Percentiles rank a stretch among this genome's conserved stretches.
Conservation (phyloP, 2,797 vertebrate species). For the Poliocrania exsul region DNA sequence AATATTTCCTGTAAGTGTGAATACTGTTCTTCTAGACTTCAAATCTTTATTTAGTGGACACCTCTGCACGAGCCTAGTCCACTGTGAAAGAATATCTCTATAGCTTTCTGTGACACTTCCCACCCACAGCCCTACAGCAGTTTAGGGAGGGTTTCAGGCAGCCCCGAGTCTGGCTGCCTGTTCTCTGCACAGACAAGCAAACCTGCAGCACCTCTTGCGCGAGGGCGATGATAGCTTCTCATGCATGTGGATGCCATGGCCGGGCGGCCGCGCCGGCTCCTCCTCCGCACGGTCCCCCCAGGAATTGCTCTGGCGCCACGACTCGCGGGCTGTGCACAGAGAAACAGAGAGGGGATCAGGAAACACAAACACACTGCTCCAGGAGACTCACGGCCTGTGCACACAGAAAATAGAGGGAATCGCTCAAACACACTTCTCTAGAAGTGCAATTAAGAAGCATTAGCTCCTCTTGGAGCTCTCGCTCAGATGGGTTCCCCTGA, state of each 20-base stretch:
- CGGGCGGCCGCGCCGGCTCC: slow-evolving; percentile 93
- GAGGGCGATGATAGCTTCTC: slow-evolving; percentile 97
- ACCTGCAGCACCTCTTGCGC: slow-evolving; percentile 87
- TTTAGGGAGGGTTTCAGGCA: background rate
- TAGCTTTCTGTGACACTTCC: background rate
- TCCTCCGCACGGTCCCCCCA: slow-evolving; percentile 99
- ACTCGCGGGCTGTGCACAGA: slow-evolving; percentile 85
- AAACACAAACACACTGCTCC: background rate
- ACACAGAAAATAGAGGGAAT: no score
- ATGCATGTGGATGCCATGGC: slow-evolving; percentile 98
- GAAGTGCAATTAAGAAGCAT: background rate
- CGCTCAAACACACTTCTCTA: background rate
- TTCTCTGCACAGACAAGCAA: background rate
- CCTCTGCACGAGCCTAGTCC: rapidly evolving
- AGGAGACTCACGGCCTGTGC: background rate
- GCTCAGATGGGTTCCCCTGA: background rate
- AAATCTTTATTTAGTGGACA: background rate
- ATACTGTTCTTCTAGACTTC: background rate
- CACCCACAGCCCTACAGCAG: background rate
- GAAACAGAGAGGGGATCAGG: background rate
- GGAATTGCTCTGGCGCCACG: slow-evolving; percentile 95
- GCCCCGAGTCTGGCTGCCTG: background rate
- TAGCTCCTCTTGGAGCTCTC: background rate
- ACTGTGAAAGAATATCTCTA: background rate
- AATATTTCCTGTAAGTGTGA: background rate